Evolutionary conservation across 2,888 invertebrate species (phyloP).

Genomic region (Steinernema carpocapsae): DNA sequence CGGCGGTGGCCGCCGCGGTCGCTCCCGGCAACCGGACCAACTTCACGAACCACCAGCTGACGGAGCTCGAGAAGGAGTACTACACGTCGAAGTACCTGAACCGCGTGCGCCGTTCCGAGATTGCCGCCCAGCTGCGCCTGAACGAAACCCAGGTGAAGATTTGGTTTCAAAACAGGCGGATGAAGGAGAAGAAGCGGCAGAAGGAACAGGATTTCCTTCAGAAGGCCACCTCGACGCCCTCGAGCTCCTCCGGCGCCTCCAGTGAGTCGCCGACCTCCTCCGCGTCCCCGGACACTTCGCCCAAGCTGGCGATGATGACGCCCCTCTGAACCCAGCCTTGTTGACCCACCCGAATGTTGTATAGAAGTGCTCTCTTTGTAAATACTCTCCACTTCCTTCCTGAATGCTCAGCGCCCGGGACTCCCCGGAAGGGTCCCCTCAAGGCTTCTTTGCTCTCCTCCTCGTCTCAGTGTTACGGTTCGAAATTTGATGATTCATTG

Average conservation of each 20-base stretch:
- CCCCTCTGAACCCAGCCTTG: not conserved
- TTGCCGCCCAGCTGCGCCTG: slow-evolving; percentile 82
- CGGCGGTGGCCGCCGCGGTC: slow-evolving; percentile 11
- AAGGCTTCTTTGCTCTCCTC: slow-evolving; percentile 26
- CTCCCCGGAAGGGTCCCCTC: not conserved
- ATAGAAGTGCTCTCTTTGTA: slow-evolving; percentile 5
- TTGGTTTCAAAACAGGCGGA: slow-evolving; percentile 97
- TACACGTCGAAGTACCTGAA: slow-evolving; percentile 99
- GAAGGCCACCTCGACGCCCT: slow-evolving; percentile 34
- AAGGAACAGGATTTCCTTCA: slow-evolving; percentile 76
- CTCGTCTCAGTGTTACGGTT: slow-evolving; percentile 31
- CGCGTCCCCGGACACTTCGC: slow-evolving; percentile 28
- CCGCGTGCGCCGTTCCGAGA: slow-evolving; percentile 92
- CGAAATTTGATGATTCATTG: slow-evolving; percentile 29
- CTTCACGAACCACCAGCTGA: slow-evolving; percentile 98
- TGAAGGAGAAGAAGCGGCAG: slow-evolving; percentile 94
- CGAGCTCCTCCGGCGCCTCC: slow-evolving; percentile 17
- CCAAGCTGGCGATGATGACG: slow-evolving; percentile 23
- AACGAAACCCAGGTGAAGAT: slow-evolving; percentile 98
- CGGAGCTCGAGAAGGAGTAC: slow-evolving; percentile 98
- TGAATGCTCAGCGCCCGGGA: slow-evolving; percentile 20
- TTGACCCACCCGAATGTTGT: not conserved
- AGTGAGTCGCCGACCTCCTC: slow-evolving; percentile 35
- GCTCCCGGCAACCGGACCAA: slow-evolving; percentile 78
- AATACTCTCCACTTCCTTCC: slow-evolving; percentile 31